Evolutionary conservation across 2,113 vertebrate species (phyloP).

Genomic region (Natator depressus): DNA sequence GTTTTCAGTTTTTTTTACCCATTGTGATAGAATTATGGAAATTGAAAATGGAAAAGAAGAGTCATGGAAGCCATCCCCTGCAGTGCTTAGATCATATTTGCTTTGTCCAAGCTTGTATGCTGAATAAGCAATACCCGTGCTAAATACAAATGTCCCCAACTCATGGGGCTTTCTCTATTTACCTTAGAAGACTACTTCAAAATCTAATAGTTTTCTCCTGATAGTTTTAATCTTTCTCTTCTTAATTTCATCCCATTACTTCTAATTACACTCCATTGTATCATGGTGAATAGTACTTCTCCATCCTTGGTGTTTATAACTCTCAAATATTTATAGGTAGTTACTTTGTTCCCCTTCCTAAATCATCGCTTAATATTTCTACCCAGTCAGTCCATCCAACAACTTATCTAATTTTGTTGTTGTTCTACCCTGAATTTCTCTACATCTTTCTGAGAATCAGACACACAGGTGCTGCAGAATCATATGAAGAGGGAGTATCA

Average conservation of each 20-base stretch:
- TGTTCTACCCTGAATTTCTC: not conserved
- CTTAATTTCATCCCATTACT: not conserved
- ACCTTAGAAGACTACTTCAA: not conserved
- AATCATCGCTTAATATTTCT: not conserved
- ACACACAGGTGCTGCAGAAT: not conserved
- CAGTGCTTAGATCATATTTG: fast-evolving
- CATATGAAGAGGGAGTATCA: not conserved
- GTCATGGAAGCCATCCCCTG: fast-evolving
- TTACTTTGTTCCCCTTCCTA: not conserved
- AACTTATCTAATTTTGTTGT: not conserved
- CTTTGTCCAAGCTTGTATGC: not conserved
- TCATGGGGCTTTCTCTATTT: not conserved
- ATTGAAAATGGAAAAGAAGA: not conserved
- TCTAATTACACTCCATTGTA: not conserved
- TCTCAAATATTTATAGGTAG: not conserved
- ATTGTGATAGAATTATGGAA: fast-evolving
- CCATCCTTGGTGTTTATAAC: fast-evolving
- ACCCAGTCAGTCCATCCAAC: not conserved
- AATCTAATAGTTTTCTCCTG: not conserved
- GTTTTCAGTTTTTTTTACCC: fast-evolving
- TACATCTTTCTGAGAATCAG: not conserved
- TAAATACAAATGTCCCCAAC: not conserved
- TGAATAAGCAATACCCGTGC: not conserved
- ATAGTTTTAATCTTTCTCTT: not conserved
- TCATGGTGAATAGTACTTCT: not conserved